Conservation (phyloP, 2,797 vertebrate genomes). For the Microctenopoma stevenorrisi region DNA sequence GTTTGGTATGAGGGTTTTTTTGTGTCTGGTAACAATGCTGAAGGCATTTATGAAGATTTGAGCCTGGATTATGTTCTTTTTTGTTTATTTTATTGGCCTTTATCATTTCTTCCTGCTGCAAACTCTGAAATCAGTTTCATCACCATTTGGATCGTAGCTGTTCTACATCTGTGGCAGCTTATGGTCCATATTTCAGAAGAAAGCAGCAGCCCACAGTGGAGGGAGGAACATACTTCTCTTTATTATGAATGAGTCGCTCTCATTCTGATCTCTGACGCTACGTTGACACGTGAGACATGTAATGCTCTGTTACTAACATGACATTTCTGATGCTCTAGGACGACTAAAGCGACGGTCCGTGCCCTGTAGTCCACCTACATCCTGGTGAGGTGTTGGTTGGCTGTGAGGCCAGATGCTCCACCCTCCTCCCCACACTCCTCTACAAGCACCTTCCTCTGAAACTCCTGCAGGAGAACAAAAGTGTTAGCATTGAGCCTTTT, state of each 20-base stretch:
- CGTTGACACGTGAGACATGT: no score
- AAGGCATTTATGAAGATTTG: neutral
- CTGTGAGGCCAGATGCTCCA: neutral
- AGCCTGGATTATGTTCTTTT: no score
- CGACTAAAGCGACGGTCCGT: neutral
- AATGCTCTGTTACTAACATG: neutral
- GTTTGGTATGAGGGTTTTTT: no score
- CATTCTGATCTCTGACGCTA: neutral
- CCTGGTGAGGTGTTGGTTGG: conserved; percentile 58
- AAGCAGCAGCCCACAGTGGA: neutral
- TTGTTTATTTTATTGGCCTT: neutral
- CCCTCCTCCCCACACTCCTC: conserved; percentile 67
- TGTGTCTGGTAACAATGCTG: neutral
- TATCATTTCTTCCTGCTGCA: neutral
- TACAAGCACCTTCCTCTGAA: conserved; percentile 76
- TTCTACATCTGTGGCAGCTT: neutral
- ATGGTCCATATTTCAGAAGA: neutral
- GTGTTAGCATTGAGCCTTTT: neutral
- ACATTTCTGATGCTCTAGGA: neutral
- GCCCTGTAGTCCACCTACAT: conserved; percentile 50
- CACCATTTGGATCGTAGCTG: neutral
- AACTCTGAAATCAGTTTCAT: neutral
- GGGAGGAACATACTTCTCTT: neutral
- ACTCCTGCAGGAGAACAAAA: conserved; percentile 63
- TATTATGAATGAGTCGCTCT: neutral